These are phyloP conservation scores for Dichetophora obliterata DNA, from an alignment of 2,888 invertebrate species.

Conservation along the genomic window DNA sequence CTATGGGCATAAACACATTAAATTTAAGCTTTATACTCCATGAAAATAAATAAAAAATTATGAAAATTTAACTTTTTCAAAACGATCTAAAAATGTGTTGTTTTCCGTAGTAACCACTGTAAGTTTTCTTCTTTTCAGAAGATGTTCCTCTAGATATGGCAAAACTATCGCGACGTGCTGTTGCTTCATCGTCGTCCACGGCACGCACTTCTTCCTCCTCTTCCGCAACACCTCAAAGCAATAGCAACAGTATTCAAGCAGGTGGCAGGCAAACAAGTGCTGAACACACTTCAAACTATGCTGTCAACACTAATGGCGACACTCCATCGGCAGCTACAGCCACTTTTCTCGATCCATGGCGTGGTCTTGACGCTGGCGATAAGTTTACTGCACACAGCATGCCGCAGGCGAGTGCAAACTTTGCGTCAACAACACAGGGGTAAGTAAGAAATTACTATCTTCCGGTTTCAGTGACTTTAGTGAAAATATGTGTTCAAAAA, in stretches of 20 bases:
- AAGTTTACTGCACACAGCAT: conserved; percentile 4
- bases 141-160: conserved; percentile 71
- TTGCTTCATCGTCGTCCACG: conserved; percentile 57
- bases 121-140: conserved; percentile 58
- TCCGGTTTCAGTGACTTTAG: neutral
- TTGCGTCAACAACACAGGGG: conserved; percentile 34
- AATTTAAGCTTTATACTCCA: too few relatives aligned
- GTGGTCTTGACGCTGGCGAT: neutral
- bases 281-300: conserved; percentile 30
- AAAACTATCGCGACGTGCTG: conserved; percentile 69
- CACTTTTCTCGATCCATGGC: conserved; percentile 52
- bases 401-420: conserved; percentile 30
- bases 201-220: conserved; percentile 53
- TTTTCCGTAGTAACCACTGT: too few relatives aligned
- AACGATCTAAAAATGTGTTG: too few relatives aligned
- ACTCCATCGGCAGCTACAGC: conserved; percentile 45
- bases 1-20: too few relatives aligned
- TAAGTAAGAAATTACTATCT: neutral
- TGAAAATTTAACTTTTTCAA: too few relatives aligned
- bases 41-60: too few relatives aligned
- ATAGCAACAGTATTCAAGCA: conserved; percentile 50
- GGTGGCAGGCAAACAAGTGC: conserved; percentile 42
- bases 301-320: conserved; percentile 43
- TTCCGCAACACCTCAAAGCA: conserved; percentile 40
- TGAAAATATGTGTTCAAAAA: neutral